These are phyloP conservation scores for Brachirus orientalis DNA, from an alignment of 2,113 vertebrate genomes.

Conservation along the genomic window DNA sequence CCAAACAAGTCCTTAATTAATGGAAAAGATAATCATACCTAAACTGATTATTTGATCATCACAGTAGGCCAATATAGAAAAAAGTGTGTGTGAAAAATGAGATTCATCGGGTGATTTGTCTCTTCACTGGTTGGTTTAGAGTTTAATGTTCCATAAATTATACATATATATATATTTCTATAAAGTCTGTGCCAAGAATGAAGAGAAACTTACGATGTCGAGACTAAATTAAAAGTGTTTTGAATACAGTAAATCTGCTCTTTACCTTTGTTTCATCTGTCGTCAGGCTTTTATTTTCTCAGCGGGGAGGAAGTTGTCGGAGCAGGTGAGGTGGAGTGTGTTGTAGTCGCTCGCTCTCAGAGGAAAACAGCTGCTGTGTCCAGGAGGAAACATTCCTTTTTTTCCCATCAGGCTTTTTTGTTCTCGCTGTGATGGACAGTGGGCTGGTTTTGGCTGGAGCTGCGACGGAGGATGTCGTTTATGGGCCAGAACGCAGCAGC, in stretches of 20 bases:
- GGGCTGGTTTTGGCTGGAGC: conserved; percentile 83
- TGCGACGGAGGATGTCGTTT: conserved; percentile 90
- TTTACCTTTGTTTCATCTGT: conserved; percentile 9
- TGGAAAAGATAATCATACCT: too few relatives aligned
- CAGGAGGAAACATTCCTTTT: conserved; percentile 85
- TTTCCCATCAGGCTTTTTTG: conserved; percentile 84
- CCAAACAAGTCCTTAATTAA: too few relatives aligned
- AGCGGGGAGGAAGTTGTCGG: background rate
- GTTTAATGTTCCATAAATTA: background rate
- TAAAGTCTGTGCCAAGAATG: conserved; percentile 46
- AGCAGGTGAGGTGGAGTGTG: conserved; percentile 27
- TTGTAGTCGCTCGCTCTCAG: conserved; percentile 63
- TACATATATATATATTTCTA: background rate
- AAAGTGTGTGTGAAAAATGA: too few relatives aligned
- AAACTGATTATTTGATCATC: too few relatives aligned
- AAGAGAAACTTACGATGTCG: conserved; percentile 53
- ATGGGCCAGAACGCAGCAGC: conserved; percentile 84
- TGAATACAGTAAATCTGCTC: background rate
- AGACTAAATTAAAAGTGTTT: too few relatives aligned
- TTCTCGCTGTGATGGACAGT: conserved; percentile 82
- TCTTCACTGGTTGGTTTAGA: background rate
- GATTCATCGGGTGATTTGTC: background rate
- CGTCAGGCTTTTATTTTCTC: background rate
- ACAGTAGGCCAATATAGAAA: too few relatives aligned
- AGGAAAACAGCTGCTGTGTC: conserved; percentile 91